Conservation (phyloP, 2,113 vertebrate genomes). For the Sardina pilchardus region DNA sequence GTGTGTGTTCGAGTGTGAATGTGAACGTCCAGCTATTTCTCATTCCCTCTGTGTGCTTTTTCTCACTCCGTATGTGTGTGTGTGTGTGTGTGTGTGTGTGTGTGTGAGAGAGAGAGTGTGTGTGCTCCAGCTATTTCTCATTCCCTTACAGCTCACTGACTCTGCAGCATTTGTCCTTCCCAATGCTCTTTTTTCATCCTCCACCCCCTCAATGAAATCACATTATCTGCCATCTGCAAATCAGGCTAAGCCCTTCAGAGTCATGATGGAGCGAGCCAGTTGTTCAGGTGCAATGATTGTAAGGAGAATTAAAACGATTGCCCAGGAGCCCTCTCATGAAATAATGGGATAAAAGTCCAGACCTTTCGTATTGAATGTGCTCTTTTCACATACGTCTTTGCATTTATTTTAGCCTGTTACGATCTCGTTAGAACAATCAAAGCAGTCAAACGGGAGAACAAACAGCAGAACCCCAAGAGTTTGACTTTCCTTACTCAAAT, state of each 20-base stretch:
- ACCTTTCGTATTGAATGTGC: too few species aligned
- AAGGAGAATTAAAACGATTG: conserved; percentile 44
- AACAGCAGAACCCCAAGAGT: too few species aligned
- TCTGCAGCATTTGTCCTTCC: conserved; percentile 25
- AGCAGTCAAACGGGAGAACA: too few species aligned
- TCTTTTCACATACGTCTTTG: too few species aligned
- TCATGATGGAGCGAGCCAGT: conserved; percentile 41
- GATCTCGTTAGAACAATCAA: too few species aligned
- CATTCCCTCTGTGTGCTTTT: neutral
- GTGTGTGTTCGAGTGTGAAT: neutral
- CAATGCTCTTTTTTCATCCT: conserved; percentile 28
- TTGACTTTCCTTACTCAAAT: too few species aligned
- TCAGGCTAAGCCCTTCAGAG: conserved; percentile 62
- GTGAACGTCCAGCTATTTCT: neutral
- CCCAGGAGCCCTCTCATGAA: conserved; percentile 41
- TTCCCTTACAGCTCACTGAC: conserved; percentile 50
- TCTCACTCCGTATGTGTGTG: neutral
- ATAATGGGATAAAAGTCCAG: conserved; percentile 50
- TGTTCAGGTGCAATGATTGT: conserved; percentile 43
- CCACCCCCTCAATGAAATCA: conserved; percentile 38
- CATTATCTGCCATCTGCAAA: conserved; percentile 60
- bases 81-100: neutral
- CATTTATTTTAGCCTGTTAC: too few species aligned
- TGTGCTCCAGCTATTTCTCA: conserved; percentile 33
- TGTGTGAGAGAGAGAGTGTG: neutral